Percentiles rank a stretch among this genome's conserved stretches.
Conservation (phyloP, 2,797 vertebrate genomes). For the Tympanoctomys barrerae region DNA sequence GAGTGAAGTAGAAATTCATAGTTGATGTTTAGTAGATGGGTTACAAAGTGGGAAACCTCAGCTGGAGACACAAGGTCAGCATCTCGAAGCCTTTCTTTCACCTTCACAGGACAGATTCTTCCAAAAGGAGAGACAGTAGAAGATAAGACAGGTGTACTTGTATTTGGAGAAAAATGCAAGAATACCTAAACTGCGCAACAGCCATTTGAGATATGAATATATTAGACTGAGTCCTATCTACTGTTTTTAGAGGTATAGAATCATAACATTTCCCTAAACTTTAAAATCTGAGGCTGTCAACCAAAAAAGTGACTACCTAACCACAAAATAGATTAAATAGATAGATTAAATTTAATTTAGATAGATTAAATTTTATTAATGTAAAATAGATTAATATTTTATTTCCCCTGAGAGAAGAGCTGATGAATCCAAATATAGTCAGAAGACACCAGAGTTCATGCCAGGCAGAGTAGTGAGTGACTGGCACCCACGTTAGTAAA, state of each 20-base stretch:
- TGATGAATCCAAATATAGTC: slow-evolving; percentile 21
- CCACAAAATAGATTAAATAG: slow-evolving; percentile 67
- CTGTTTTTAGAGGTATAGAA: slow-evolving; percentile 2
- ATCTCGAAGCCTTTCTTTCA: neutral
- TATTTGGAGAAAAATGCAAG: slow-evolving; percentile 15
- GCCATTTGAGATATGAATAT: slow-evolving; percentile 36
- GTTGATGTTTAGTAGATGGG: neutral
- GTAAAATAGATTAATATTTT: slow-evolving; percentile 52
- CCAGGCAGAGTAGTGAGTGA: neutral
- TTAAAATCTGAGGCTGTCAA: slow-evolving; percentile 62
- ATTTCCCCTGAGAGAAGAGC: neutral
- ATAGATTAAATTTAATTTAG: slow-evolving; percentile 53
- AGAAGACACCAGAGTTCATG: slow-evolving; percentile 45
- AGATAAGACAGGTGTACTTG: neutral
- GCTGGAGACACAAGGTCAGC: neutral
- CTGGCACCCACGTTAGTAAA: neutral
- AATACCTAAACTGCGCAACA: slow-evolving; percentile 4
- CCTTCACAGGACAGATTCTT: neutral
- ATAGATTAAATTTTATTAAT: slow-evolving; percentile 53
- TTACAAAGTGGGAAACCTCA: neutral
- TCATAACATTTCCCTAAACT: slow-evolving; percentile 64
- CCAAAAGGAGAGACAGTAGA: neutral
- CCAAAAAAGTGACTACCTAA: slow-evolving; percentile 64
- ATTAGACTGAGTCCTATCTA: neutral
- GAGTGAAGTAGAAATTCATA: neutral